phyloP scores from a whole-genome alignment of 2,888 invertebrate species.

The Ectemnius continuus region DNA sequence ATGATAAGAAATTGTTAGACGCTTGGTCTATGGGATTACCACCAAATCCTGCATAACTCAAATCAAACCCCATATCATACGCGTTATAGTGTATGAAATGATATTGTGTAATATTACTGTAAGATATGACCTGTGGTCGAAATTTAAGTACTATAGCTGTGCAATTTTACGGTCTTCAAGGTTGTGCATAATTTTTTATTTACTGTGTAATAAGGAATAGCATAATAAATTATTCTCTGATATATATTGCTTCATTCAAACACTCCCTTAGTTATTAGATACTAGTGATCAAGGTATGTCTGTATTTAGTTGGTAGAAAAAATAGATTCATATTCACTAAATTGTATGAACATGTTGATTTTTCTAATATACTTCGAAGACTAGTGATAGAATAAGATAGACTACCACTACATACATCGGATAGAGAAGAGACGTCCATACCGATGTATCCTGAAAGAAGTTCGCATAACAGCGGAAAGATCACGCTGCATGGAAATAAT shows the following conservation, averaged over 20 bases:
- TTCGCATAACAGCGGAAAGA: too few species aligned
- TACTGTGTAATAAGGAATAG: constrained; percentile 31
- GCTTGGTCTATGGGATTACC: constrained; percentile 75
- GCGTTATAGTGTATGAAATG: constrained; percentile 33
- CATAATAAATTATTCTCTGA: constrained; percentile 40
- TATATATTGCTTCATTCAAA: neutral
- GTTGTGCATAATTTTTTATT: constrained; percentile 57
- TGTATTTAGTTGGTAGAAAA: too few species aligned
- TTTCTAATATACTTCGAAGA: too few species aligned
- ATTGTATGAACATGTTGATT: too few species aligned
- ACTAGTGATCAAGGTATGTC: too few species aligned
- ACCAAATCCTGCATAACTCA: constrained; percentile 71
- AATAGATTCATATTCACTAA: too few species aligned
- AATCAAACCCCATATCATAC: constrained; percentile 30
- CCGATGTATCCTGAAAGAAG: too few species aligned
- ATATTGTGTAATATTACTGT: constrained; percentile 30
- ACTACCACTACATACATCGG: too few species aligned
- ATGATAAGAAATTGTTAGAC: constrained; percentile 73
- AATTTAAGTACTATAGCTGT: constrained; percentile 25
- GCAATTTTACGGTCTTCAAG: constrained; percentile 49
- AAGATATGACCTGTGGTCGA: neutral
- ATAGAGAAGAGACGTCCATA: too few species aligned
- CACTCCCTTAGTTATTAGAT: too few species aligned
- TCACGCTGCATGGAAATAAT: too few species aligned
- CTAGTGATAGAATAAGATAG: too few species aligned